phyloP scores from a whole-genome alignment of 2,797 vertebrate species.

The Sebastes matsubarae region DNA sequence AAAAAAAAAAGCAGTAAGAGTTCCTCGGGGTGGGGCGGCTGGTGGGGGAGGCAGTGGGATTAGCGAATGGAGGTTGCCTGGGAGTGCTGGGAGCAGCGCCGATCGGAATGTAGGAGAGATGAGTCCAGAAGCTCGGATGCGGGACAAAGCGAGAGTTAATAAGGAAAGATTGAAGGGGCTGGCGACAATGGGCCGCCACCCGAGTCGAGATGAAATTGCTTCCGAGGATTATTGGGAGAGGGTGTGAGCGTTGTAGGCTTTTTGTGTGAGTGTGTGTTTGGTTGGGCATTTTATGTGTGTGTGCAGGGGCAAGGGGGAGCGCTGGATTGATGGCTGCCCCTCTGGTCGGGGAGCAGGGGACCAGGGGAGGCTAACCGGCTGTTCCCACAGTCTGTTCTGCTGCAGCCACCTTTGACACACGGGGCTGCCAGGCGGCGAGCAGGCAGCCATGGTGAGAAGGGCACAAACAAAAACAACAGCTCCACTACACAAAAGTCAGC shows the following conservation, averaged over 20 bases:
- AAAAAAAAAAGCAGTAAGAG: conserved; percentile 83
- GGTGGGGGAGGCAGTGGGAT: conserved; percentile 82
- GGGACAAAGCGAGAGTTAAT: conserved; percentile 93
- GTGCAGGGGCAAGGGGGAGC: conserved; percentile 71
- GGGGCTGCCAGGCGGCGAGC: conserved; percentile 85
- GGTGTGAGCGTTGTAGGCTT: conserved; percentile 82
- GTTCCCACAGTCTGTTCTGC: conserved; percentile 90
- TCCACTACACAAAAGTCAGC: conserved; percentile 68
- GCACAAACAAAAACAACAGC: conserved; percentile 79
- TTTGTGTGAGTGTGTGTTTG: conserved; percentile 78
- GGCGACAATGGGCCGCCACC: conserved; percentile 90
- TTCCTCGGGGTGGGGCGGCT: conserved; percentile 82
- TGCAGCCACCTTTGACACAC: conserved; percentile 87
- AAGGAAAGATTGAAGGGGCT: conserved; percentile 91
- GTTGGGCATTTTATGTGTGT: conserved; percentile 71
- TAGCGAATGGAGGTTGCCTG: conserved; percentile 92
- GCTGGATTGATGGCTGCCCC: conserved; percentile 87
- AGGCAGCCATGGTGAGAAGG: conserved; percentile 81
- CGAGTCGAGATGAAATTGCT: conserved; percentile 90
- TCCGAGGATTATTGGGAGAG: conserved; percentile 94
- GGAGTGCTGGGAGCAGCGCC: conserved; percentile 88
- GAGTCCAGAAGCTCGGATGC: conserved; percentile 90
- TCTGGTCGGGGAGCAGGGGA: conserved; percentile 86
- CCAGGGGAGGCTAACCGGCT: conserved; percentile 85
- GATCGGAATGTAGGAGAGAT: conserved; percentile 96